These are phyloP conservation scores for Drosophila asahinai DNA, from an alignment of 1,140 invertebrate species.

Conservation along the genomic window DNA sequence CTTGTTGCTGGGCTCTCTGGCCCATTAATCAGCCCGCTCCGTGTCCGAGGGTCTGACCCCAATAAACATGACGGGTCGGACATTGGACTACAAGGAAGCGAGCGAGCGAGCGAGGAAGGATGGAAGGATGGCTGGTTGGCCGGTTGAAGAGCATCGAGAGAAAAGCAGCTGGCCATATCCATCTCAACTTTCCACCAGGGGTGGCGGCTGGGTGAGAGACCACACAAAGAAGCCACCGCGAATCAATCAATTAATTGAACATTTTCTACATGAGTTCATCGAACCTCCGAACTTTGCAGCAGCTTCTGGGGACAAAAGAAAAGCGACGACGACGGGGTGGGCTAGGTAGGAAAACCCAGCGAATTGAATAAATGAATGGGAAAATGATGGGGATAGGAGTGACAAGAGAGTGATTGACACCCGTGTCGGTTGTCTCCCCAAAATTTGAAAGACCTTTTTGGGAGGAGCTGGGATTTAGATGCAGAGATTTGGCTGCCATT, in stretches of 20 bases:
- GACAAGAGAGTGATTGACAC: slow-evolving; percentile 43
- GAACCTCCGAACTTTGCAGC: slow-evolving; percentile 58
- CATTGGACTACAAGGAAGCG: slow-evolving; percentile 45
- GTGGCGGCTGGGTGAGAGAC: slow-evolving; percentile 9
- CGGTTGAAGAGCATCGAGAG: slow-evolving; percentile 5
- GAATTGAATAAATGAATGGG: slow-evolving; percentile 59
- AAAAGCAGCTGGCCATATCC: slow-evolving; percentile 26
- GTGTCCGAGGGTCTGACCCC: slow-evolving; percentile 58
- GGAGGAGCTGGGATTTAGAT: not conserved
- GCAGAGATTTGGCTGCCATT: not conserved
- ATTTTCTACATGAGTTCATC: slow-evolving; percentile 76
- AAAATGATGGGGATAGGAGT: slow-evolving; percentile 37
- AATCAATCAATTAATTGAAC: slow-evolving; percentile 81
- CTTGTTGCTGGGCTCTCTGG: slow-evolving; percentile 32
- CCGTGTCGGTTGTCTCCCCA: slow-evolving; percentile 5
- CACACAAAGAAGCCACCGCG: slow-evolving; percentile 52
- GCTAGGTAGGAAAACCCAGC: slow-evolving; percentile 29
- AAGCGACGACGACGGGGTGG: slow-evolving; percentile 14
- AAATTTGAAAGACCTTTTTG: not conserved
- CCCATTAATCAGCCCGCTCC: slow-evolving; percentile 63
- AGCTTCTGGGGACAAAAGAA: slow-evolving; percentile 44
- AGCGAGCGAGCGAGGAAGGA: slow-evolving; percentile 13
- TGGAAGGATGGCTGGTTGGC: slow-evolving; percentile 2
- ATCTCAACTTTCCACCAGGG: slow-evolving; percentile 20
- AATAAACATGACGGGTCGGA: slow-evolving; percentile 67